Evolutionary conservation across 2,888 invertebrate genomes (phyloP).

Genomic region (Arenicola marina): DNA sequence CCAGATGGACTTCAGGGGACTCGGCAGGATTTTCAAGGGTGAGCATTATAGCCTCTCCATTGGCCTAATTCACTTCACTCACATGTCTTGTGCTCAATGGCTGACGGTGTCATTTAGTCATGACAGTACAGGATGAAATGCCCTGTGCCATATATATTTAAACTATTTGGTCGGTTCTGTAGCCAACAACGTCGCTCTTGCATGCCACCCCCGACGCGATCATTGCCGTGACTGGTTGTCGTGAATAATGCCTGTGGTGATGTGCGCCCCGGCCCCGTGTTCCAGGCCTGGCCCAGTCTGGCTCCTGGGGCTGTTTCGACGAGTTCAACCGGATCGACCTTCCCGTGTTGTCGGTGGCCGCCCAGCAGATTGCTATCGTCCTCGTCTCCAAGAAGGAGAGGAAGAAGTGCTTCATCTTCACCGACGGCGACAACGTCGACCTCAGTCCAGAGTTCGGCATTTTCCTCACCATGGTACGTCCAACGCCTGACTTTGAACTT

Average conservation of each 20-base stretch:
- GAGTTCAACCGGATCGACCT: slow-evolving; percentile 75
- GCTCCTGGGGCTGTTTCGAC: slow-evolving; percentile 63
- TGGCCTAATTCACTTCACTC: no score
- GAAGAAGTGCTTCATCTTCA: slow-evolving; percentile 86
- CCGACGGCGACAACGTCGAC: slow-evolving; percentile 89
- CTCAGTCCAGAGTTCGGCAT: slow-evolving; percentile 96
- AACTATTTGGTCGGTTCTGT: no score
- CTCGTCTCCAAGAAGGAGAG: slow-evolving; percentile 91
- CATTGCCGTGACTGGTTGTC: no score
- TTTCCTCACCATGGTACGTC: slow-evolving; percentile 89
- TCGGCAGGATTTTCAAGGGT: slow-evolving; percentile 62
- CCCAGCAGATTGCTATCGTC: slow-evolving; percentile 91
- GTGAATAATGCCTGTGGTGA: no score
- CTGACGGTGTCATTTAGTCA: no score
- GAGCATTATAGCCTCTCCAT: no score
- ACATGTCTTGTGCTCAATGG: no score
- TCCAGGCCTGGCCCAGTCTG: slow-evolving; percentile 61
- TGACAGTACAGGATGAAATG: no score
- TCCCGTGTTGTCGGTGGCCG: slow-evolving; percentile 91
- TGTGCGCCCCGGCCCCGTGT: no score
- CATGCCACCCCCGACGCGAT: no score
- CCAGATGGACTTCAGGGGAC: slow-evolving; percentile 63
- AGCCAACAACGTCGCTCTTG: no score
- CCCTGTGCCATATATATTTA: no score
- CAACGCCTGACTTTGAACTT: not conserved